Conservation (phyloP, 2,797 vertebrate species). For the Ibycter americanus region DNA sequence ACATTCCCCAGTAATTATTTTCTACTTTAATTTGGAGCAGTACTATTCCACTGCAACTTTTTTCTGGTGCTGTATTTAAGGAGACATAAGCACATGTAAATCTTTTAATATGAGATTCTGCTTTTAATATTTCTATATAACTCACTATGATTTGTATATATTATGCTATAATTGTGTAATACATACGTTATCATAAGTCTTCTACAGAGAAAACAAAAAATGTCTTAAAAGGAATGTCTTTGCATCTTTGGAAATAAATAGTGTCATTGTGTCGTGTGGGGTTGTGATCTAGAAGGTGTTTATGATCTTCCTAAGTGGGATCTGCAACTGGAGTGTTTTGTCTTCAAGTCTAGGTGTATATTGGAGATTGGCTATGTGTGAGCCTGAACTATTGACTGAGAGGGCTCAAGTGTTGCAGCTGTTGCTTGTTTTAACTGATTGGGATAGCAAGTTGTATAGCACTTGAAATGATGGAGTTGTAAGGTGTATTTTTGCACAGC, state of each 20-base stretch:
- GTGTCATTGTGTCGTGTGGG: neutral
- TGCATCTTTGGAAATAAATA: neutral
- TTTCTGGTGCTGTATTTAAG: neutral
- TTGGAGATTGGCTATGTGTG: neutral
- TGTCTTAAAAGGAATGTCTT: neutral
- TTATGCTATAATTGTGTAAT: neutral
- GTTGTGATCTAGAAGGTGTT: neutral
- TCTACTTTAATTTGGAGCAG: neutral
- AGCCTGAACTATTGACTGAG: neutral
- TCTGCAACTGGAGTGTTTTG: neutral
- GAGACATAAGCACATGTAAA: neutral
- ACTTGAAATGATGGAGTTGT: neutral
- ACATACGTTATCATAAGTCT: neutral
- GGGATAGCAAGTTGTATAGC: neutral
- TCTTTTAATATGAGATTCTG: neutral
- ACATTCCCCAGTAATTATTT: neutral
- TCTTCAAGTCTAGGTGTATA: neutral
- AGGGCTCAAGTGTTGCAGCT: neutral
- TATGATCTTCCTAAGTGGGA: neutral
- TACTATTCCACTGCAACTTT: neutral
- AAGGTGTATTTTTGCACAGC: neutral
- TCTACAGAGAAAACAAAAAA: neutral
- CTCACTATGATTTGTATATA: neutral
- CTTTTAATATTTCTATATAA: neutral
- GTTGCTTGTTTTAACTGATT: neutral